phyloP scores from a whole-genome alignment of 2,113 vertebrate genomes.

The Ptilonorhynchus violaceus region DNA sequence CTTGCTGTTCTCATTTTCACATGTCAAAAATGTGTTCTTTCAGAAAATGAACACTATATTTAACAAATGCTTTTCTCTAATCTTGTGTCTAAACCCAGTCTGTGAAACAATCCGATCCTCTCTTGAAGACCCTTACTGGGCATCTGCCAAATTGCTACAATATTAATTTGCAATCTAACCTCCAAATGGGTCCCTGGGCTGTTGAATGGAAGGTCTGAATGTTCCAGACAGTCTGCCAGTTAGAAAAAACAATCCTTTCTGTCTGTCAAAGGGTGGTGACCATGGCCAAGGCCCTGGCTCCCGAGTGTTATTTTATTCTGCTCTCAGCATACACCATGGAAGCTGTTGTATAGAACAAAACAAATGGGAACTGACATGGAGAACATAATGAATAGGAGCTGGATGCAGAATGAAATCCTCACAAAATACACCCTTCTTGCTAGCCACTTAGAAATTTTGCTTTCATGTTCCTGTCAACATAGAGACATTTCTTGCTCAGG shows the following conservation, averaged over 20 bases:
- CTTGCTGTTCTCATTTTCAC: not conserved
- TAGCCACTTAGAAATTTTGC: not conserved
- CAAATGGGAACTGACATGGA: not conserved
- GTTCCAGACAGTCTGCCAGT: not conserved
- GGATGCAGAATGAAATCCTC: not conserved
- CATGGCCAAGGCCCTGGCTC: not conserved
- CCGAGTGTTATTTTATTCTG: not conserved
- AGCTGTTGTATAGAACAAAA: not conserved
- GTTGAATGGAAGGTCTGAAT: not conserved
- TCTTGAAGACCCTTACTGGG: not conserved
- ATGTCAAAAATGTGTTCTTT: not conserved
- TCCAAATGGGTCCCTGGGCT: not conserved
- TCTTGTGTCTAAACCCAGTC: not conserved
- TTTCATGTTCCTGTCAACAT: not conserved
- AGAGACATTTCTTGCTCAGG: not conserved
- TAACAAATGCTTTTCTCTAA: not conserved
- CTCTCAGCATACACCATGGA: not conserved
- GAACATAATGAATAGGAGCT: not conserved
- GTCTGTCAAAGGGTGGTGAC: not conserved
- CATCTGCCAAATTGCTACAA: not conserved
- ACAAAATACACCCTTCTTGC: not conserved
- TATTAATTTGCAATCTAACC: conserved; percentile 3
- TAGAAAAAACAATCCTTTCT: not conserved
- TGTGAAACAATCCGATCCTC: not conserved
- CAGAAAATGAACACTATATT: not conserved